phyloP scores from a whole-genome alignment of 2,797 vertebrate genomes.

The Microcaecilia unicolor region DNA sequence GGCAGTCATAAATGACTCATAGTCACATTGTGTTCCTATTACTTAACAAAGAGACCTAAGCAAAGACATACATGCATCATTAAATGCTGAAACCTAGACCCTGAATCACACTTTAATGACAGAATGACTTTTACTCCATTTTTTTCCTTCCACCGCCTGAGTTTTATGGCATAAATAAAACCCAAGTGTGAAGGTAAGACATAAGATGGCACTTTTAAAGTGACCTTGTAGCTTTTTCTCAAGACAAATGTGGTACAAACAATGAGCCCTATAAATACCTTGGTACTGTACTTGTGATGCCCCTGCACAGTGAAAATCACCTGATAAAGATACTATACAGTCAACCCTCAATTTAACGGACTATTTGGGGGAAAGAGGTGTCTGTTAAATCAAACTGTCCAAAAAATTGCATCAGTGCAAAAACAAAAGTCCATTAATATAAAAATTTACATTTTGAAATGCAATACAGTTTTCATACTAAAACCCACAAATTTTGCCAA shows the following conservation, averaged over 20 bases:
- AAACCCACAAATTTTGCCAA: too few species aligned
- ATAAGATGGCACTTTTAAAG: conserved; percentile 17
- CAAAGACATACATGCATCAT: not conserved
- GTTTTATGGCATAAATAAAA: conserved; percentile 15
- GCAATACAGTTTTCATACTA: too few species aligned
- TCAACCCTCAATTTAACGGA: too few species aligned
- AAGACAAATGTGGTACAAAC: too few species aligned
- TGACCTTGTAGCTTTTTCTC: conserved; percentile 13
- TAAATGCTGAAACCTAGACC: conserved; percentile 3
- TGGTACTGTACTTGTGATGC: conserved; percentile 10
- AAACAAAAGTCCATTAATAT: too few species aligned
- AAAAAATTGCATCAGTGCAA: too few species aligned
- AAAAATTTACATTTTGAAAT: too few species aligned
- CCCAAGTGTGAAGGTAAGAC: conserved; percentile 1
- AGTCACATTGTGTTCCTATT: conserved; percentile 5
- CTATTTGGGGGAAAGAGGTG: too few species aligned
- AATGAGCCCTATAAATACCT: conserved; percentile 19
- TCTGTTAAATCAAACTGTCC: too few species aligned
- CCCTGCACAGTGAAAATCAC: conserved; percentile 4
- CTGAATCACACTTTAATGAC: too few species aligned
- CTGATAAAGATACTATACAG: too few species aligned
- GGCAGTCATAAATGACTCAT: conserved; percentile 8
- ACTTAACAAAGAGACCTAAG: conserved; percentile 10
- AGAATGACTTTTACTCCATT: conserved; percentile 6
- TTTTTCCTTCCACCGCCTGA: conserved; percentile 12